Evolutionary conservation across 2,113 vertebrate genomes (phyloP), one percentile per base, ranked within the genome.

Genomic region (Aptenodytes forsteri): DNA sequence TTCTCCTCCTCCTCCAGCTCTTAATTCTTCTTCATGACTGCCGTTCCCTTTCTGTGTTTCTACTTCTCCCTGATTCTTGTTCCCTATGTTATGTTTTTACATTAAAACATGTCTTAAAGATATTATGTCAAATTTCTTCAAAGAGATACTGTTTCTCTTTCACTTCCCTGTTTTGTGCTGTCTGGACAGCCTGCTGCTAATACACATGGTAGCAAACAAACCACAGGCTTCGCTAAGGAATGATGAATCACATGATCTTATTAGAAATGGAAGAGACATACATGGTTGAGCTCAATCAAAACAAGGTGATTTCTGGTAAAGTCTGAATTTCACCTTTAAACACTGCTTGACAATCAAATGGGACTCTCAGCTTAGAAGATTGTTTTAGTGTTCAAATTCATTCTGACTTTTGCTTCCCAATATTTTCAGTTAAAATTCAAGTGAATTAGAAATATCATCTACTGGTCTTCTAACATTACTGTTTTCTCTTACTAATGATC

Each of bases 31-130:
- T 91, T 96, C 72, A 87, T 40, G 92, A 94, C 83, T 75, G 69
- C 75, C 11, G 13, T 38, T 93, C 77, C 55, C 86, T 95, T 85
- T 26, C 46, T 34, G 22, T 66, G 54, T 66, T 89, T 91, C 54
- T 1, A 1, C 72, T 87, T 89, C 32, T 56, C 46, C 67, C 44
- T 44, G 54, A 36, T 49, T 94, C 56, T 73, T 52, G 38, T 58
- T 83, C 21, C 23, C 61, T 64, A 22, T 21, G 83, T 72, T 50
- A 87, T 71, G 65, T 65, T 88, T 72, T 91, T 32, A 65, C 27
- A 85, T 54, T 61, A 82, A 82, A 87, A 79, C 40, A 62, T 71
- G 89, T 90, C 20, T 69, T 97, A 96, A 98, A 94, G 56, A 96
- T 70, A 96, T 29, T 18, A 73, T 36, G 40, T 34, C 13, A 71